Conservation (phyloP, 1,140 invertebrate genomes). For the Sycobia sp. region DNA sequence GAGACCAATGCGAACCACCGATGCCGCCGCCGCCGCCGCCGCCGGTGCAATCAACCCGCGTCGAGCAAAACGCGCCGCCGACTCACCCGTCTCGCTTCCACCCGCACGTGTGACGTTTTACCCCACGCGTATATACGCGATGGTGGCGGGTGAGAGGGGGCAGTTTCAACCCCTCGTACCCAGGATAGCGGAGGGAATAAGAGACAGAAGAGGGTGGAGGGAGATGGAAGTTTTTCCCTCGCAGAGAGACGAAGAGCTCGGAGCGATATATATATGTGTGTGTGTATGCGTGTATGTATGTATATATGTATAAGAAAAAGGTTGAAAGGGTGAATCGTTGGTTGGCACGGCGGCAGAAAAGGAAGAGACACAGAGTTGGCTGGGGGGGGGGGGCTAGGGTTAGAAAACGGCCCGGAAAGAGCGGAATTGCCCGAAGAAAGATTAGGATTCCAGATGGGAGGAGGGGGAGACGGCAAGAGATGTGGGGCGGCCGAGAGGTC, state of each 20-base stretch:
- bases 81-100: background rate
- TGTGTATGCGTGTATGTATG: no score
- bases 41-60: constrained; percentile 61
- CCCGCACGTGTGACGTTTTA: background rate
- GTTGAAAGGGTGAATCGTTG: no score
- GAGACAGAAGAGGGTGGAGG: background rate
- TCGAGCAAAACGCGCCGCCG: constrained; percentile 32
- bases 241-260: no score
- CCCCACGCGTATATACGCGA: background rate
- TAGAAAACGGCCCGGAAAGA: no score
- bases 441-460: no score
- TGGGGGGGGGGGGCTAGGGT: no score
- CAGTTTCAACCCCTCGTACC: constrained; percentile 3
- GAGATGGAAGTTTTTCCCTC: no score
- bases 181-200: background rate
- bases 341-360: background rate
- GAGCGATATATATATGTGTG: no score
- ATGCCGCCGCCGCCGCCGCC: constrained; percentile 38
- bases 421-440: no score
- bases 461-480: no score
- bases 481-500: no score
- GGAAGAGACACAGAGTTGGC: background rate
- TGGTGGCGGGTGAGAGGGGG: background rate
- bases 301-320: no score
- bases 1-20: constrained; percentile 46